Base-by-base conservation (phyloP, 2,888 invertebrate species). In the Dermolepida albohirtum region DNA sequence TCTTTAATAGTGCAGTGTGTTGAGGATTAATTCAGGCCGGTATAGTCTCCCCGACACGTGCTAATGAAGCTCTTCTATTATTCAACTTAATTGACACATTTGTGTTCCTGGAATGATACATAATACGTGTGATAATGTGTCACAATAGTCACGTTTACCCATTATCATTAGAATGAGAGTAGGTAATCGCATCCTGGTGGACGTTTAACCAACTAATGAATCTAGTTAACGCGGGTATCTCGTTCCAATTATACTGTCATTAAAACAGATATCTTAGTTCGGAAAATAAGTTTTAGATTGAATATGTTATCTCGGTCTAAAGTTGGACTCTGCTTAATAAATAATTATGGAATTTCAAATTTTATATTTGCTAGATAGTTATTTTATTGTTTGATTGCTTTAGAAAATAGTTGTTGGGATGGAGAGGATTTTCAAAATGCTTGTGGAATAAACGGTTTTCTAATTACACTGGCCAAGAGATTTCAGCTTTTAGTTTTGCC, bases 101-200 rank as follows among this genome's bases (percentile, higher is more conserved):
- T 63, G 67, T 66, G 68, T 66, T 57, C 55, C 54, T 57, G 68
- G 70, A 70, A 67, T 70, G 70, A 69, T 72, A 59, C 65, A 65
- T 73, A 70, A 71, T 70, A 54, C 50, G 65, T 66, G 70, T 50
- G 67, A 69, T 73, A 73, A 73, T 73, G 64, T 62, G 71, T 67
- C 67, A 68, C 70, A 68, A 72, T 70, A 54, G 71, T 70, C 66
- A 70, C 67, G 66, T 70, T 71, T 71, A 44, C 69, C 69, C 64
- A 71, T 63, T 66, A 65, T 50, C 65, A 65, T 66, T 57, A 39
- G 17, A 47, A 40, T 29, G 64, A 22, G 59, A 40, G 54, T 52
- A 50, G 47, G 44, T 54, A 57, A 59, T 64, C 57, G 43, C 34
- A 12, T 51, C 66, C 63, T 63, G 66, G 51, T 59, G 66, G 52